Evolutionary conservation across 2,888 invertebrate species (phyloP).

Genomic region (Ceriagrion tenellum): DNA sequence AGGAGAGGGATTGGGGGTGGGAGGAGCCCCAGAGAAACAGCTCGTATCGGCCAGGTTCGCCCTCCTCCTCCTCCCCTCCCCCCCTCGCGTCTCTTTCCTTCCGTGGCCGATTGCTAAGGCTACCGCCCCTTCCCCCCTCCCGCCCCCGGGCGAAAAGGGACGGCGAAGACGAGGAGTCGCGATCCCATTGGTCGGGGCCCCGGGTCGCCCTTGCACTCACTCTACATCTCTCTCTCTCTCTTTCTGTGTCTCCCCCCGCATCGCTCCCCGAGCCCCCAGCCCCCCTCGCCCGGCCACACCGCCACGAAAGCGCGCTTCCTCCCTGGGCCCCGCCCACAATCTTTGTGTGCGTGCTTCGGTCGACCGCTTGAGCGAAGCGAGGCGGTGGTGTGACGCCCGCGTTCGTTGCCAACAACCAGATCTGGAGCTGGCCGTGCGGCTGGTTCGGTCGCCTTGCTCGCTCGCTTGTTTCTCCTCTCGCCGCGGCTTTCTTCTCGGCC

Average conservation of each 20-base stretch:
- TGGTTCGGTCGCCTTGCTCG: too few relatives aligned
- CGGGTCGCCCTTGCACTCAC: neutral
- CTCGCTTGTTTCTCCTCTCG: neutral
- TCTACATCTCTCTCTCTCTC: neutral
- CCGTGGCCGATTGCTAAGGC: conserved; percentile 19
- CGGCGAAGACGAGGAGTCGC: conserved; percentile 64
- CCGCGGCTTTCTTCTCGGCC: neutral
- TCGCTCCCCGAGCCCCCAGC: too few relatives aligned
- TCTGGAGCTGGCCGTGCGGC: neutral
- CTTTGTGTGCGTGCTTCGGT: neutral
- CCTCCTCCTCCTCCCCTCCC: neutral
- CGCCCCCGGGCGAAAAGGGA: neutral
- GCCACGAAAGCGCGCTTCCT: neutral
- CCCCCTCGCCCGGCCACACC: neutral
- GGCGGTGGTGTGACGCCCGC: conserved; percentile 29
- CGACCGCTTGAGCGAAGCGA: conserved; percentile 7
- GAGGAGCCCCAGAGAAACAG: conserved; percentile 38
- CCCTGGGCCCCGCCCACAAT: conserved; percentile 24
- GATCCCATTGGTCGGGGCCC: conserved; percentile 49
- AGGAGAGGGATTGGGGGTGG: conserved; percentile 31
- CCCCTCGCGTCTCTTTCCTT: neutral
- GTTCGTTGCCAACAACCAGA: neutral
- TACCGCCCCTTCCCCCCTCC: neutral
- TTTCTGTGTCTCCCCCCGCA: neutral
- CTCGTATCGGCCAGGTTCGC: conserved; percentile 56